A percentile compares a stretch with the other conserved stretches of the same genome.
Evolutionary conservation across 2,797 vertebrate species (phyloP).

Genomic region (Leptoclinus maculatus): DNA sequence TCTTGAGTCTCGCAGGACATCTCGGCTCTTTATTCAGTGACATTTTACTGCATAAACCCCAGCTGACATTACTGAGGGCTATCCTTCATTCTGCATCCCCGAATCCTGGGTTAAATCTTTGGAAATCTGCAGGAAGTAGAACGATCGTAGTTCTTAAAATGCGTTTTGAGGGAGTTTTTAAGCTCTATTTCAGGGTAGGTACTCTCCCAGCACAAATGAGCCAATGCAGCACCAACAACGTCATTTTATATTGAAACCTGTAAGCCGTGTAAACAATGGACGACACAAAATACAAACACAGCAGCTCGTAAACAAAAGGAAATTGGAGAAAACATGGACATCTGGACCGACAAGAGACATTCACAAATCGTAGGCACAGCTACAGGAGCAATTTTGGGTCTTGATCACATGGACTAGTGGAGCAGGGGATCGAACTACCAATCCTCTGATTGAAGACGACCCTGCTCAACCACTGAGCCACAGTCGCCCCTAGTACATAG

Average conservation of each 20-base stretch:
- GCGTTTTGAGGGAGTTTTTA: neutral
- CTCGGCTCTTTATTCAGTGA: neutral
- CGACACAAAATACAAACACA: neutral
- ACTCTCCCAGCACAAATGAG: neutral
- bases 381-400: too few relatives aligned
- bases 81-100: neutral
- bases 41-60: neutral
- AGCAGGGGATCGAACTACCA: too few relatives aligned
- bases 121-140: neutral
- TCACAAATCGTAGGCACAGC: too few relatives aligned
- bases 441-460: too few relatives aligned
- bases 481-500: too few relatives aligned
- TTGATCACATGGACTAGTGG: too few relatives aligned
- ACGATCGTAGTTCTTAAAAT: neutral
- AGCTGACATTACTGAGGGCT: neutral
- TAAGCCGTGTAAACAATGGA: neutral
- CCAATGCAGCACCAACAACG: neutral
- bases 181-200: neutral
- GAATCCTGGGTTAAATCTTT: neutral
- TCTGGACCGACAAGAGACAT: neutral
- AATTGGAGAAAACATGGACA: neutral
- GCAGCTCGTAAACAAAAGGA: neutral
- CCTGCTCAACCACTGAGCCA: too few relatives aligned
- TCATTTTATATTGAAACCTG: neutral
- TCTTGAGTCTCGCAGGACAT: constrained; percentile 34